These are phyloP conservation scores for Leptothorax acervorum DNA, from an alignment of 2,888 invertebrate genomes.

Conservation along the genomic window DNA sequence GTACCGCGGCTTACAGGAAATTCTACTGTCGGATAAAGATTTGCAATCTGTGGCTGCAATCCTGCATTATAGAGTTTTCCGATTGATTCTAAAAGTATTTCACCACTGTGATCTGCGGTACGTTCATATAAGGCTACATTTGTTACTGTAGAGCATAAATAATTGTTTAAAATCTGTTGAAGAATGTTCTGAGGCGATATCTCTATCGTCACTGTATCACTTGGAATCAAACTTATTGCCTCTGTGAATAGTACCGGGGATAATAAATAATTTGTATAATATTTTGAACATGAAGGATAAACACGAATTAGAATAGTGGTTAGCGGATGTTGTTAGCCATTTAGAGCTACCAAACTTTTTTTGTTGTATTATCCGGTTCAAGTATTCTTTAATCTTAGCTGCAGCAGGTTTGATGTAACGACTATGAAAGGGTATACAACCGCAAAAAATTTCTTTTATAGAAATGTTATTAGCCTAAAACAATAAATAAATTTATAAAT, in stretches of 20 bases:
- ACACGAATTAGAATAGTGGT: conserved; percentile 87
- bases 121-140: conserved; percentile 92
- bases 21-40: conserved; percentile 91
- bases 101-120: conserved; percentile 89
- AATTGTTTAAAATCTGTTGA: conserved; percentile 93
- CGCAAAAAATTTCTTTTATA: conserved; percentile 93
- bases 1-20: conserved; percentile 95
- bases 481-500: background rate
- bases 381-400: conserved; percentile 88
- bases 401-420: conserved; percentile 92
- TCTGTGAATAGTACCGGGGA: conserved; percentile 92
- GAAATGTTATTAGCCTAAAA: conserved; percentile 90
- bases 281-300: conserved; percentile 94
- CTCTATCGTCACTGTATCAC: conserved; percentile 94
- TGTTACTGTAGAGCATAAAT: conserved; percentile 87
- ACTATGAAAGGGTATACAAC: conserved; percentile 96
- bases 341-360: conserved; percentile 90
- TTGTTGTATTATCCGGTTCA: conserved; percentile 88
- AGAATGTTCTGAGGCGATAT: conserved; percentile 95
- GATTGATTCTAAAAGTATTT: conserved; percentile 88
- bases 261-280: conserved; percentile 94
- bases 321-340: conserved; percentile 92
- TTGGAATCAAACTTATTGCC: conserved; percentile 91
- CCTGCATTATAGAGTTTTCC: conserved; percentile 93
- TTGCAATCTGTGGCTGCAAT: conserved; percentile 90